A percentile compares a stretch with the other conserved stretches of the same genome.
These are phyloP conservation scores for Pachyrhynchus sulphureomaculatus DNA, from an alignment of 1,140 invertebrate genomes.

Conservation along the genomic window DNA sequence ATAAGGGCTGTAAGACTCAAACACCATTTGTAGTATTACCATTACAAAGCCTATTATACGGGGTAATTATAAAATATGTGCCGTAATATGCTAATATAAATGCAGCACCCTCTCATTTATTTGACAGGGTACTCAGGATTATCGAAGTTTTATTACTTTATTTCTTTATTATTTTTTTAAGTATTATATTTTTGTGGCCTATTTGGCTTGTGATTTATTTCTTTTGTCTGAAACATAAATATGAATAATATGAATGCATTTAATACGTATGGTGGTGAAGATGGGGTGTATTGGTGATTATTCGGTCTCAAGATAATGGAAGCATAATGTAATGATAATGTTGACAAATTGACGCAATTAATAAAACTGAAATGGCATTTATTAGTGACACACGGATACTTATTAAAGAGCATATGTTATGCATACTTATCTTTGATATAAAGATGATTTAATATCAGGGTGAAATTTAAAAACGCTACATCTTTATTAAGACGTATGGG, in stretches of 20 bases:
- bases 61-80: conserved; percentile 25
- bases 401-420: too few relatives aligned
- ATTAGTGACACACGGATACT: neutral
- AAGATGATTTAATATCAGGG: too few relatives aligned
- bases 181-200: conserved; percentile 21
- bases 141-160: conserved; percentile 30
- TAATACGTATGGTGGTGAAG: conserved; percentile 15
- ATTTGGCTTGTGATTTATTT: conserved; percentile 26
- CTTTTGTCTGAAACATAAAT: neutral
- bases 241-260: conserved; percentile 31
- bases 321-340: conserved; percentile 27
- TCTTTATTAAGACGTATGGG: too few relatives aligned
- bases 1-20: neutral
- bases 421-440: too few relatives aligned
- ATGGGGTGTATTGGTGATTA: conserved; percentile 27
- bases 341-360: conserved; percentile 26
- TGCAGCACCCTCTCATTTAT: conserved; percentile 16
- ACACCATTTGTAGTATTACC: conserved; percentile 13
- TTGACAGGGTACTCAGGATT: conserved; percentile 16
- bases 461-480: too few relatives aligned
- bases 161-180: conserved; percentile 20
- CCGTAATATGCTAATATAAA: conserved; percentile 28
- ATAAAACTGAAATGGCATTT: conserved; percentile 16
- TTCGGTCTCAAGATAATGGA: conserved; percentile 23
- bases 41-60: conserved; percentile 21